phyloP scores from a whole-genome alignment of 2,888 invertebrate genomes.

The Megaustenia siamemsis region DNA sequence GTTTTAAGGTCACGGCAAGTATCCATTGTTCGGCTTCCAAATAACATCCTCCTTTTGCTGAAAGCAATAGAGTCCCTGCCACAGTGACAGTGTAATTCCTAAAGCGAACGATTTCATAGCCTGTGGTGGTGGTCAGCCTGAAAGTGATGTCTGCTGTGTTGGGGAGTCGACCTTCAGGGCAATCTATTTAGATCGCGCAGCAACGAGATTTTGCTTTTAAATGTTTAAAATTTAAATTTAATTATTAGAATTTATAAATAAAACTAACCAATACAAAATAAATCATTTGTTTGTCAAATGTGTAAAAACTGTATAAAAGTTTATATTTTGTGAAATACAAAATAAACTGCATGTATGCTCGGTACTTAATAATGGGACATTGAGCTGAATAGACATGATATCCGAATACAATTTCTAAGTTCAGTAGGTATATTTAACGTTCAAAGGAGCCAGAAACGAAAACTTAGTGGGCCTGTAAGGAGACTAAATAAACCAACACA shows the following conservation, averaged over 20 bases:
- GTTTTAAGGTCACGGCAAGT: conserved; percentile 49
- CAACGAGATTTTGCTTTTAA: conserved; percentile 20
- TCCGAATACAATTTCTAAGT: no score
- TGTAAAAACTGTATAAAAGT: background rate
- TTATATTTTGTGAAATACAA: background rate
- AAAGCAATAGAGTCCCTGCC: background rate
- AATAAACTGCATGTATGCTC: background rate
- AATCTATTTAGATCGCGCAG: conserved; percentile 49
- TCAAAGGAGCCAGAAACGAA: no score
- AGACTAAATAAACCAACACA: no score
- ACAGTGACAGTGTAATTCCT: no score
- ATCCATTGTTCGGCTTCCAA: conserved; percentile 48
- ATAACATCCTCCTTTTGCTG: conserved; percentile 42
- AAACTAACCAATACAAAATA: background rate
- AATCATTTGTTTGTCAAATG: background rate
- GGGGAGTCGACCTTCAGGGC: conserved; percentile 52
- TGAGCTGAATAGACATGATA: background rate
- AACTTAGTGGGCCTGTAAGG: no score
- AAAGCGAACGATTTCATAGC: no score
- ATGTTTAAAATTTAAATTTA: background rate
- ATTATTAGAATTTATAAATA: background rate
- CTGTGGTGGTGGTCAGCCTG: no score
- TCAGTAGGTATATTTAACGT: no score
- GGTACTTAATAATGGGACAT: background rate
- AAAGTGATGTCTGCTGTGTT: conserved; percentile 47